Base-by-base conservation (phyloP, 2,113 vertebrate genomes). In the Mohoua ochrocephala region DNA sequence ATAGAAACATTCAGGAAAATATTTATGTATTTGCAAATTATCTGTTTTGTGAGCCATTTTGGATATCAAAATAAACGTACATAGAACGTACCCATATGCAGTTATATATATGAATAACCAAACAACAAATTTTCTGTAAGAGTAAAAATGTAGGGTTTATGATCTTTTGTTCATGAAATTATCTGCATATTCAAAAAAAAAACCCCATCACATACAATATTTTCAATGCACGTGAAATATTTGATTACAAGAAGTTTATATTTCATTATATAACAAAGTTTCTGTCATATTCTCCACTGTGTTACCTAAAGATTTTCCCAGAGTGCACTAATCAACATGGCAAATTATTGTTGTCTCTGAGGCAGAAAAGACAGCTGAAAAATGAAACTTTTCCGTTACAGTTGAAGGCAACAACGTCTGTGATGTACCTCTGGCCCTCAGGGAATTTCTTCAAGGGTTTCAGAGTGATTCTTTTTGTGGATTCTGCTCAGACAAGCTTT, bases 161-260 rank as follows among this genome's bases (percentile, higher is more conserved):
- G 53, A 50, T 7, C 10, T 47, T 89, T 30, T 84, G 13, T 56
- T 39, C 47, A 61, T 37, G 13, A 85, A 78, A 70, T 85, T 70
- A 68, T 3, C 11, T 65, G 15, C 47, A 64, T 78, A 52, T 84
- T 63, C n/a, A n/a, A 2, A 8, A 41, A 76, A 53, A 56, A 21
- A 2, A 0, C 2, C 5, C 3, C 5, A 19, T 33, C 28, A 45
- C 16, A 37, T 30, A 35, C 2, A 30, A 12, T 49, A 65, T 70
- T 94, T 93, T 85, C 37, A 87, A 26, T 67, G 13, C 21, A 65
- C 2, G 10, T 52, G 4, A 87, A 64, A 53, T 50, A 74, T 56
- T 81, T 60, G 5, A 13, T 73, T 70, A 26, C 30, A 67, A 53
- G n/a, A 75, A 1, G 4, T 24, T 61, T 82, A 18, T n/a, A 28